Conservation (phyloP, 2,797 vertebrate genomes). For the Lates japonicus region DNA sequence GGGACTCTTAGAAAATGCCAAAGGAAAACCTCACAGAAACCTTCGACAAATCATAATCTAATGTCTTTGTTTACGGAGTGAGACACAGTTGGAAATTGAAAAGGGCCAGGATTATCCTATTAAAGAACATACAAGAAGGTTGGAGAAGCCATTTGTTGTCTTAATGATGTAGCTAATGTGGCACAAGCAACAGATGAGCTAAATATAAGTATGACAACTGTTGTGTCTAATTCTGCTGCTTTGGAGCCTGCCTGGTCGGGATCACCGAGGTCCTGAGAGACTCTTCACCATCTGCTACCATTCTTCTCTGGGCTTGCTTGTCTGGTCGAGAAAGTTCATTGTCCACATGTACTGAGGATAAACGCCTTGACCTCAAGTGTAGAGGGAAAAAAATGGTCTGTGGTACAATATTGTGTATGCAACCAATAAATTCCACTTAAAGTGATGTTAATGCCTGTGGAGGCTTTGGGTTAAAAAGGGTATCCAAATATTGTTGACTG, state of each 20-base stretch:
- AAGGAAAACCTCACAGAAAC: constrained; percentile 59
- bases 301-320: constrained; percentile 73
- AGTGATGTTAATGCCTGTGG: not conserved
- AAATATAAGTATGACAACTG: constrained; percentile 86
- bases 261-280: constrained; percentile 78
- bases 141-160: constrained; percentile 76
- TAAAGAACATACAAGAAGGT: constrained; percentile 58
- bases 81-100: constrained; percentile 52
- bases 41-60: constrained; percentile 49
- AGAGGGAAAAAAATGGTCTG: constrained; percentile 43
- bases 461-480: not conserved
- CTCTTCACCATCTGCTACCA: constrained; percentile 80
- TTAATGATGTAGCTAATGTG: constrained; percentile 78
- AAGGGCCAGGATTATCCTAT: constrained; percentile 71
- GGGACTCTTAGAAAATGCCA: constrained; percentile 60
- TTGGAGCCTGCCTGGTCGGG: constrained; percentile 71
- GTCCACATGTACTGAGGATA: constrained; percentile 55
- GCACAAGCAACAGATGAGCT: constrained; percentile 79
- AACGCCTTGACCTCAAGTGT: constrained; percentile 38
- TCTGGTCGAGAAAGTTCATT: constrained; percentile 74
- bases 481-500: not conserved
- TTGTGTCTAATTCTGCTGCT: constrained; percentile 82
- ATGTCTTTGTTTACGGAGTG: constrained; percentile 65
- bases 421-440: constrained; percentile 24
- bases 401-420: not conserved